Conservation (phyloP, 1,140 invertebrate genomes). For the Pristionchus pacificus region DNA sequence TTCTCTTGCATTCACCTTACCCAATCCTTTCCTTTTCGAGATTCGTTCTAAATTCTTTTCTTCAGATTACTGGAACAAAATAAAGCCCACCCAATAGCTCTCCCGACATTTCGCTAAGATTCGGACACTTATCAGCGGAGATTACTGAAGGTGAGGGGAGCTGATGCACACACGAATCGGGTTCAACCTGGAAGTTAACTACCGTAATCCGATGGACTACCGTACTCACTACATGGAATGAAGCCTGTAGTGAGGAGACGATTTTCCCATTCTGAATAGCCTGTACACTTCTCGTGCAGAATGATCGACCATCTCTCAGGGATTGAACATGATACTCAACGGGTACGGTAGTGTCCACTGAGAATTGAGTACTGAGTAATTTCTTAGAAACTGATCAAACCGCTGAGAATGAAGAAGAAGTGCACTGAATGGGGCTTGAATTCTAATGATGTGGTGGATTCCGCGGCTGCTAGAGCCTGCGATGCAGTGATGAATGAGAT, state of each 20-base stretch:
- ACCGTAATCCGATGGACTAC: background rate
- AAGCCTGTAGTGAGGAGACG: constrained; percentile 23
- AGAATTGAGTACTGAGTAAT: background rate
- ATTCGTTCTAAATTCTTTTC: background rate
- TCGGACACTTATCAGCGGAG: background rate
- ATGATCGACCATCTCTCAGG: constrained; percentile 27
- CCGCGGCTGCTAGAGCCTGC: constrained; percentile 33
- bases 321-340: constrained; percentile 22
- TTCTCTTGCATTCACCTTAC: background rate
- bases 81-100: too few relatives aligned
- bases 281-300: constrained; percentile 31
- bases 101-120: background rate
- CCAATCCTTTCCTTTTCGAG: background rate
- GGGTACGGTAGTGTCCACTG: constrained; percentile 27
- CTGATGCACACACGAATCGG: constrained; percentile 24
- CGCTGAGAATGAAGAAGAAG: constrained; percentile 34
- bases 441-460: constrained; percentile 16
- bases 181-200: constrained; percentile 20
- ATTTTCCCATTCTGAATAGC: constrained; percentile 33
- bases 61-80: too few relatives aligned
- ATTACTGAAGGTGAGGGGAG: constrained; percentile 22
- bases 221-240: constrained; percentile 25
- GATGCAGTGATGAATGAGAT: too few relatives aligned
- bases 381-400: constrained; percentile 7
- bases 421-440: constrained; percentile 30